Base-by-base conservation (phyloP, 2,113 vertebrate genomes). In the Platichthys stellatus region DNA sequence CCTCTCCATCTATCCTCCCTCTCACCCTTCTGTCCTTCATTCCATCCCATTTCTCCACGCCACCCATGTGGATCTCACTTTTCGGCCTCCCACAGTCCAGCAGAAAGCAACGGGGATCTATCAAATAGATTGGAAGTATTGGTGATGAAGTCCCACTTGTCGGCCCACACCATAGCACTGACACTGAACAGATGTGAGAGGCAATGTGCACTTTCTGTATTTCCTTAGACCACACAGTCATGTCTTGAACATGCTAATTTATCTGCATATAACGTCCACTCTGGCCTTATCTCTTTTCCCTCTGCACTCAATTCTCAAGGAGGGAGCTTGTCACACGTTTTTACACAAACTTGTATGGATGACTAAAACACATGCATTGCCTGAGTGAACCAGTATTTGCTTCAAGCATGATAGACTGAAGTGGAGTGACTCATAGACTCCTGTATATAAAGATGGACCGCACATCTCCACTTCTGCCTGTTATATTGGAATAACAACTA, bases 91-190 rank as follows among this genome's bases (percentile, higher is more conserved):
- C 11, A n/a, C 76, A 66, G 62, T 69, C 68, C 73, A 13, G 23
- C 76, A 66, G 62, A 56, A 31, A 76, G 74, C 76, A 11, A 20
- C 11, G 73, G 65, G 65, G 80, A 91, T 88, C 82, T 49, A 76
- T 78, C 63, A 43, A 67, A 86, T 75, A 76, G 80, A 89, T 88
- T 78, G 78, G 78, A 81, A 47, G 70, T 81, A 86, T 82, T 40
- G 72, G 76, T n/a, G 74, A 84, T 84, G 56, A 28, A 54, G 73
- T 82, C 64, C 62, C 70, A 69, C 38, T 74, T 57, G 61, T 69
- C 73, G 53, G 23, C 63, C 64, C 21, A 66, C 35, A 17, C 26
- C 20, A 3, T 13, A 40, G 51, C 5, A 23, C 20, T 26, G 40
- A 26, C 24, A n/a, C 38, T 69, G 57, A 62, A 65, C 67, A 35